These are phyloP conservation scores for Melinaea marsaeus DNA, from an alignment of 2,888 invertebrate species.

Conservation along the genomic window DNA sequence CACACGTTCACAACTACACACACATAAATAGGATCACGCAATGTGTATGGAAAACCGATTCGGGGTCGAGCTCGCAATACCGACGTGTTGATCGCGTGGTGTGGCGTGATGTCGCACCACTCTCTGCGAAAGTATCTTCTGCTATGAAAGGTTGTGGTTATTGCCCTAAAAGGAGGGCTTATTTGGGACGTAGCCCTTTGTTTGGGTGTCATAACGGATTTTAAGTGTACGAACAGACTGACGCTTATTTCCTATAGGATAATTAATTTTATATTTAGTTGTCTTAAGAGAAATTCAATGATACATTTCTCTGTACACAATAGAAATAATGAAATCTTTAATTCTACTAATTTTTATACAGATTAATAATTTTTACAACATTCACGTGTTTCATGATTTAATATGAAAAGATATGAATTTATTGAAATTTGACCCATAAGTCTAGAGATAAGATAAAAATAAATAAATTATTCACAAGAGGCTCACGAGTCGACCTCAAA, in stretches of 20 bases:
- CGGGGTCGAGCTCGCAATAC: conserved; percentile 25
- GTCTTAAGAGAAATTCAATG: too few species aligned
- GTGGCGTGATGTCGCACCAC: conserved; percentile 67
- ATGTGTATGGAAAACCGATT: conserved; percentile 27
- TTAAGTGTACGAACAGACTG: too few species aligned
- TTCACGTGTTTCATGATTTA: neutral
- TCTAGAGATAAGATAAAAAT: too few species aligned
- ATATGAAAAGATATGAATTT: too few species aligned
- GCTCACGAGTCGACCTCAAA: too few species aligned
- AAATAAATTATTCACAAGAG: too few species aligned
- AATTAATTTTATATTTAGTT: too few species aligned
- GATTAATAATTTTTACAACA: neutral
- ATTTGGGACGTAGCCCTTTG: neutral
- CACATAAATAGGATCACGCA: conserved; percentile 16
- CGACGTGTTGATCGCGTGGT: conserved; percentile 56
- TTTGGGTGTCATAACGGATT: neutral
- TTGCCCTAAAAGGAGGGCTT: neutral
- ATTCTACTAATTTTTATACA: too few species aligned
- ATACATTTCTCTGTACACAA: neutral
- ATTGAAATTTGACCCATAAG: too few species aligned
- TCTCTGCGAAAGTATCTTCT: conserved; percentile 57
- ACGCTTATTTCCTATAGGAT: too few species aligned
- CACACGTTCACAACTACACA: conserved; percentile 9
- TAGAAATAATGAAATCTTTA: too few species aligned
- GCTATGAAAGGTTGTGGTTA: conserved; percentile 15